Evolutionary conservation across 2,113 vertebrate genomes (phyloP).

Genomic region (Donacobius atricapilla): DNA sequence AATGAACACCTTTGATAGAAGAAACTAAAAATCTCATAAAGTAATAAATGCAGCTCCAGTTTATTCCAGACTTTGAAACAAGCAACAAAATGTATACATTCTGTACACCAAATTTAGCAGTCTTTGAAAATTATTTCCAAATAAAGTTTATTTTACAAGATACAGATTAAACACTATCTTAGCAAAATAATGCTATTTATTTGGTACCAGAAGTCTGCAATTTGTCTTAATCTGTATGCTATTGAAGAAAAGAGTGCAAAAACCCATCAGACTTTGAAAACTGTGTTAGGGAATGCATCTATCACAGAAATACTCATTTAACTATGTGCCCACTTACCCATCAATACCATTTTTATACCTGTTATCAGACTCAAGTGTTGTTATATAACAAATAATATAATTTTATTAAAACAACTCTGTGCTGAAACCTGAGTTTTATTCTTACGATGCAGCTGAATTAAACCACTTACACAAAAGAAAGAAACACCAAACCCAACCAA

Average conservation of each 20-base stretch:
- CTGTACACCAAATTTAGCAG: neutral
- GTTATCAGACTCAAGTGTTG: neutral
- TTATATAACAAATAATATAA: neutral
- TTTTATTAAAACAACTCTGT: neutral
- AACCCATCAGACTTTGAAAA: neutral
- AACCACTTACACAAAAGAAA: neutral
- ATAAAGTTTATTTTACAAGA: neutral
- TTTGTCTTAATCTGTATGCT: neutral
- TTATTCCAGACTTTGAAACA: neutral
- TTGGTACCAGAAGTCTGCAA: neutral
- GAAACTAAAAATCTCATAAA: neutral
- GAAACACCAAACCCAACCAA: neutral
- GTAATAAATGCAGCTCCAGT: neutral
- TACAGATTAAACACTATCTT: neutral
- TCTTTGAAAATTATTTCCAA: neutral
- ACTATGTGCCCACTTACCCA: neutral
- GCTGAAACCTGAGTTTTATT: neutral
- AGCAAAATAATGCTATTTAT: neutral
- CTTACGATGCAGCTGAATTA: neutral
- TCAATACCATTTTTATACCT: neutral
- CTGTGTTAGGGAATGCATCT: neutral
- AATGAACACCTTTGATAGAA: neutral
- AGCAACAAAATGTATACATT: neutral
- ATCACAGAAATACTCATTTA: neutral
- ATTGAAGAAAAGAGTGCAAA: neutral